Base-by-base conservation (phyloP, 2,888 invertebrate species). In the Dugesia japonica region DNA sequence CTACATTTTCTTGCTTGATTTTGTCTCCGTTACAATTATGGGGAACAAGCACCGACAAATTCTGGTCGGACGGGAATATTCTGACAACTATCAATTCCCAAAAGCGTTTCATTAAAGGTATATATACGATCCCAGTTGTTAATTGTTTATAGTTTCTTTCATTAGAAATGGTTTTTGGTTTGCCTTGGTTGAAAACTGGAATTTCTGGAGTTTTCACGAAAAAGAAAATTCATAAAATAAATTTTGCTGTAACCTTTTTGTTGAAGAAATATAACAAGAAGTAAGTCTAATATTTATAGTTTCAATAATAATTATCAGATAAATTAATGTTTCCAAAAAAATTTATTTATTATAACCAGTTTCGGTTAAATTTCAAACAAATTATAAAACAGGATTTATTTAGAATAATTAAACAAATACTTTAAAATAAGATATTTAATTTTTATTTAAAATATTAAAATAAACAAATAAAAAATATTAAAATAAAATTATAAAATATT, bases 21-120 rank as follows among this genome's bases (percentile, higher is more conserved):
- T 86, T 95, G 9, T 94, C 94, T 0, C 95, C 94, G 0, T 93
- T 92, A 4, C 93, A 92, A 86, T 87, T 95, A 78, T 95, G 95
- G 95, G 89, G 79, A 7, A 80, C 79, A 33, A 81, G 82, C 75
- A 78, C 75, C 23, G 77, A 79, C 72, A 81, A 79, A 83, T 83
- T 79, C 76, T 73, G 31, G 42, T 27, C 71, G 7, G 71, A 56
- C 23, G 26, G 27, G 26, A 42, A 75, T n/a, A 56, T 75, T 1
- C 27, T 76, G 17, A 31, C 23, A 20, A 77, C 77, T 17, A 38
- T 77, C 4, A 38, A 77, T 28, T 74, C 77, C 1, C 17, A 27
- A 76, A 72, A 20, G 17, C 42, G 33, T 28, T 56, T 56, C 23
- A 56, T 56, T 56, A n/a, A 23, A n/a, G 56, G 56, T 56, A 13